These are phyloP conservation scores for Ornithoptera priamus DNA, from an alignment of 2,888 invertebrate species.

Conservation along the genomic window DNA sequence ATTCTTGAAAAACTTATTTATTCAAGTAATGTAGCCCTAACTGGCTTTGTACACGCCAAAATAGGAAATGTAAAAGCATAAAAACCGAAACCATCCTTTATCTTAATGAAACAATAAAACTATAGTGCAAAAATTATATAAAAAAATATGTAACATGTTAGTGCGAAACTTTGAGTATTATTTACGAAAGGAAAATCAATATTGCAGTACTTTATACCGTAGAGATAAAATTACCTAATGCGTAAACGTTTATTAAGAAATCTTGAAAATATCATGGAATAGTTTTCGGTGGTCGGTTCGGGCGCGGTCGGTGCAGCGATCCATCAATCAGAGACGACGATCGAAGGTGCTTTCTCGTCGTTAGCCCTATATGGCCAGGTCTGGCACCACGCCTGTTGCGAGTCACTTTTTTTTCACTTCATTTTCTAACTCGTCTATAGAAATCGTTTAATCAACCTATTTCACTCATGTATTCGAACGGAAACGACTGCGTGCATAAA, in stretches of 20 bases:
- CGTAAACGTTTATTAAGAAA: not conserved
- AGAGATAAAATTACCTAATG: not conserved
- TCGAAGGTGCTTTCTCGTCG: conserved; percentile 78
- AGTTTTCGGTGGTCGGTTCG: conserved; percentile 19
- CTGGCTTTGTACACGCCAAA: conserved; percentile 13
- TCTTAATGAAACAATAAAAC: conserved; percentile 22
- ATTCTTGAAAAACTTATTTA: conserved; percentile 20
- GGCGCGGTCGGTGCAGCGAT: conserved; percentile 45
- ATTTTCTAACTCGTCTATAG: conserved; percentile 78
- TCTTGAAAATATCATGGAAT: not conserved
- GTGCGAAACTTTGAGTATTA: not conserved
- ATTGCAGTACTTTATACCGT: not conserved
- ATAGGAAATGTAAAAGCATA: conserved; percentile 23
- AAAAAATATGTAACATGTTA: not conserved
- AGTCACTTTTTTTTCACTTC: conserved; percentile 75
- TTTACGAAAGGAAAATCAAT: not conserved
- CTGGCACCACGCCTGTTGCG: conserved; percentile 71
- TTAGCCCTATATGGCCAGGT: conserved; percentile 75
- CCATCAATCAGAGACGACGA: conserved; percentile 72
- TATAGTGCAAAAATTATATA: conserved; percentile 20
- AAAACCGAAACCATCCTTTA: conserved; percentile 16
- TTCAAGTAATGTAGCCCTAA: conserved; percentile 14
- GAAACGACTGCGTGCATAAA: conserved; percentile 63
- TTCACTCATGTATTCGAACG: conserved; percentile 63
- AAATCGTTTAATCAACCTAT: conserved; percentile 74